These are phyloP conservation scores for Ammodytes marinus DNA, from an alignment of 2,113 vertebrate genomes.

Conservation along the genomic window DNA sequence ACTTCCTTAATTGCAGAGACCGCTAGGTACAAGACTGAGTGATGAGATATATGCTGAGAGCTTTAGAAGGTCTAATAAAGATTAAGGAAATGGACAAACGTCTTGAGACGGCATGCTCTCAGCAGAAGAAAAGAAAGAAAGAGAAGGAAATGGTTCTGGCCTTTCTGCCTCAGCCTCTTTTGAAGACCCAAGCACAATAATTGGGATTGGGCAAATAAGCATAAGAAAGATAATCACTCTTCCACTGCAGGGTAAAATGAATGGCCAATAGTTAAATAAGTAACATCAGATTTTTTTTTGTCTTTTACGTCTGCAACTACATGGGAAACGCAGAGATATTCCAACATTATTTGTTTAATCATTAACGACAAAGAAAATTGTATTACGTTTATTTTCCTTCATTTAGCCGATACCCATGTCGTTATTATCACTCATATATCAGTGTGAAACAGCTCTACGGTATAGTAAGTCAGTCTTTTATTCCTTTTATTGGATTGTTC, in stretches of 20 bases:
- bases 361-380: not conserved
- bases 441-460: not conserved
- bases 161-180: conserved; percentile 26
- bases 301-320: not conserved
- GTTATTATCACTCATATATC: not conserved
- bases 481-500: not conserved
- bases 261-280: not conserved
- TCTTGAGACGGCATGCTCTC: conserved; percentile 56
- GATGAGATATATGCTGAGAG: conserved; percentile 68
- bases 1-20: conserved; percentile 64
- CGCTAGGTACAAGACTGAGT: conserved; percentile 48
- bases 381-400: not conserved
- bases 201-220: not conserved
- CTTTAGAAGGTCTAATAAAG: conserved; percentile 63
- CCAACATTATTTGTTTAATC: not conserved
- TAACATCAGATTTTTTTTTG: not conserved
- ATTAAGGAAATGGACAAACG: conserved; percentile 50
- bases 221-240: not conserved
- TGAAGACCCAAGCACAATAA: conserved; percentile 21
- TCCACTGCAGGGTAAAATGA: not conserved
- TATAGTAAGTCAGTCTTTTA: not conserved
- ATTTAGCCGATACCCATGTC: not conserved
- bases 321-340: not conserved
- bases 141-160: conserved; percentile 23
- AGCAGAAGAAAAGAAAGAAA: conserved; percentile 30